Base-by-base conservation (phyloP, 2,797 vertebrate genomes). In the Lacerta viridis region DNA sequence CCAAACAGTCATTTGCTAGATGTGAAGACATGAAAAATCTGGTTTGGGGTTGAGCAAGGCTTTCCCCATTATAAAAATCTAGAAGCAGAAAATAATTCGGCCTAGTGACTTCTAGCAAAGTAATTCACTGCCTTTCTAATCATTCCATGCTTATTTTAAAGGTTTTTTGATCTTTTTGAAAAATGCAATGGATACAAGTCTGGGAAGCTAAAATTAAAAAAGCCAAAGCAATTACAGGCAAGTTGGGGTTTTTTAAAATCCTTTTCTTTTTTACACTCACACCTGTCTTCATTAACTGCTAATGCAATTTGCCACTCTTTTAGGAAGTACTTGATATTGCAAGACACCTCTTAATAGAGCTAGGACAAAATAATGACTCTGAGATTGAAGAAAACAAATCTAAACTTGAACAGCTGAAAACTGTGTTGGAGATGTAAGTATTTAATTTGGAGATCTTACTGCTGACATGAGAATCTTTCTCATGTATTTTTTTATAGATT, bases 81-180 rank as follows among this genome's bases (percentile, higher is more conserved):
- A 74, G 25, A 87, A n/a, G 18, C 3, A 33, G 18, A 11, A 46
- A 43, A 10, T 61, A 64, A 79, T 9, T 43, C 61, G 64, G 20
- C 17, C 20, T 64, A 18, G 20, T 18, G 61, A 64, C 61, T 18
- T 64, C 61, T 64, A 23, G 61, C 5, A 64, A 5, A 64, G 61
- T 64, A 23, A 23, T 64, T 64, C 61, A 5, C 61, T n/a, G 0
- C 0, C 0, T 0, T 50, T 92, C 88, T 87, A 93, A 94, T 69
- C 11, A 36, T 84, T 0, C n/a, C 93, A 18, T 95, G 46, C 91
- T 92, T 94, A 50, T 95, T 79, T 86, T 93, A 55, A 95, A 98
- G 98, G 90, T 98, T 98, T 97, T 98, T 98, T 96, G 98, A 98
- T 96, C 98, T 98, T 84, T 98, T 98, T 96, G 98, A 98, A 96